Percentiles rank a stretch among this genome's conserved stretches.
phyloP scores from a whole-genome alignment of 2,113 vertebrate genomes.

The Mustela nigripes region DNA sequence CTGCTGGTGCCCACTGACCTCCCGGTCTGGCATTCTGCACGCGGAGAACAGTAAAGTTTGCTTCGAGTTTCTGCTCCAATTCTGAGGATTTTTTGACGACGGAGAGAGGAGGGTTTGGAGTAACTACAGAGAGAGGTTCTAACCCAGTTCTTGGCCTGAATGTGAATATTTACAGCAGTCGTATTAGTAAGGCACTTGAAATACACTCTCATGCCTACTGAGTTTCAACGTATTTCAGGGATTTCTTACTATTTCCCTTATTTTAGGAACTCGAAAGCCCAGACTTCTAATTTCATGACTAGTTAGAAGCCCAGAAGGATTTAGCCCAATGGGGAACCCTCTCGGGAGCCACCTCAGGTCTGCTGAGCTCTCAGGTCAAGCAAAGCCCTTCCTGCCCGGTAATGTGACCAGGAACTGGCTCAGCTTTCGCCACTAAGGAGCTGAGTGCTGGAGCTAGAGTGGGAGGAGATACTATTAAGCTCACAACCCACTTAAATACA shows the following conservation, averaged over 20 bases:
- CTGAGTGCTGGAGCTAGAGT: background rate
- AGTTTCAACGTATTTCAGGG: background rate
- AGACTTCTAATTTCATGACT: background rate
- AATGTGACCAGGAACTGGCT: background rate
- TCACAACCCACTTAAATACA: background rate
- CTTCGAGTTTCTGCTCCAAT: background rate
- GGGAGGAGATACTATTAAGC: background rate
- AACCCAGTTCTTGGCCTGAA: constrained; percentile 6
- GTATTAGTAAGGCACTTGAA: background rate
- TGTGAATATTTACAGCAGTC: constrained; percentile 37
- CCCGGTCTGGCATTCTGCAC: background rate
- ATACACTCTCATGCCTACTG: background rate
- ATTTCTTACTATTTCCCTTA: background rate
- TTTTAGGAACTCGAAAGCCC: background rate
- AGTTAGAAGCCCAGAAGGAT: background rate
- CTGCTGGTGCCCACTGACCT: background rate
- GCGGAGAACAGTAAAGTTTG: background rate
- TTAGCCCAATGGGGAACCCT: background rate
- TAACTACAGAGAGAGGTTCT: background rate
- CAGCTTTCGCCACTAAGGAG: background rate
- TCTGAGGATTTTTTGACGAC: background rate
- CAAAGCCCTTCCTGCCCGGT: background rate
- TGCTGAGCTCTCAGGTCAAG: background rate
- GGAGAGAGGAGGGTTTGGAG: background rate
- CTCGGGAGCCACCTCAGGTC: background rate